Base-by-base conservation (phyloP, 2,113 vertebrate genomes). In the Stigmatopora nigra region DNA sequence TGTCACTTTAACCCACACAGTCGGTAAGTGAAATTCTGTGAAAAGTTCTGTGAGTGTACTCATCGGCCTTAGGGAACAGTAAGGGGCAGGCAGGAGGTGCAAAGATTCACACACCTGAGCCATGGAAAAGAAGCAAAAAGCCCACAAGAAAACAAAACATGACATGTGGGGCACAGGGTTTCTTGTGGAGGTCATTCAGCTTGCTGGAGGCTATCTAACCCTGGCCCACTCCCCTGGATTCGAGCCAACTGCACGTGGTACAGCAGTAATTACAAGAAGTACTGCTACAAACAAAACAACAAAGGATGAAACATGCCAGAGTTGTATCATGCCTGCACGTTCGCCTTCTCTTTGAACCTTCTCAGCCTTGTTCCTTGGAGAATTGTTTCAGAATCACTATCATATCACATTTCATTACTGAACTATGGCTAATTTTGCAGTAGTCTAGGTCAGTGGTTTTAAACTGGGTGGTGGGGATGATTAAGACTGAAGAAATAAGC, bases 81-180 rank as follows among this genome's bases (percentile, higher is more conserved):
- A 48, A 76, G 71, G 72, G 63, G 71, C 78, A 76, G 76, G 47
- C 45, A 64, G 68, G 58, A 44, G 65, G 25, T 70, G 76, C 67
- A 67, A n/a, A 22, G 12, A 70, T 68, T 65, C 66, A 45, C 67
- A 74, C 74, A 79, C 80, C 76, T 77, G 64, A 68, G 76, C 75
- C 72, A 83, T 58, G 64, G 64, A 77, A 66, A 73, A 76, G 44
- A 83, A 77, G 38, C 73, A 47, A 72, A 84, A 74, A n/a, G 20
- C 73, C 71, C 70, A 68, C 17, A 70, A 82, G 70, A 74, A 82
- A 81, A 85, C 69, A 79, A 84, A 87, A 87, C 76, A 83, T 81
- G 83, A 87, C 83, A 85, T 44, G 58, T 31, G 61, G 72, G 76
- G 78, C 64, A 73, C 73, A 79, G 77, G 80, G 68, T 78, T 82